These are phyloP conservation scores for Hydroisotoma schaefferi DNA, from an alignment of 2,888 invertebrate species.

Conservation along the genomic window DNA sequence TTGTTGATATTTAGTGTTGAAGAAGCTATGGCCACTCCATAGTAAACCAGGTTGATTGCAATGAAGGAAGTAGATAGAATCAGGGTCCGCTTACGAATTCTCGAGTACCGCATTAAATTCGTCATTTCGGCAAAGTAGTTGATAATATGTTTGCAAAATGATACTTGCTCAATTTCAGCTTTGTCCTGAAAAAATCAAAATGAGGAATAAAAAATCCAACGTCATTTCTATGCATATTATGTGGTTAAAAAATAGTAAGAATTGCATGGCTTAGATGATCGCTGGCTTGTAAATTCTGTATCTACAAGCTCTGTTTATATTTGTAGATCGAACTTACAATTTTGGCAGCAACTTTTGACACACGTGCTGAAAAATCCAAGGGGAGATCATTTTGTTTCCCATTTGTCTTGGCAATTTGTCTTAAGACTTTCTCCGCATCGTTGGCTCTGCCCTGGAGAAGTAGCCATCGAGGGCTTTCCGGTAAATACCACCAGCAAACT, in stretches of 20 bases:
- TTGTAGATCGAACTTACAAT: too few relatives aligned
- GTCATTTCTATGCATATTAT: too few relatives aligned
- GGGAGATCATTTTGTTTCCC: conserved; percentile 12
- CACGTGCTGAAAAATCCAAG: conserved; percentile 5
- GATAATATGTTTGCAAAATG: neutral
- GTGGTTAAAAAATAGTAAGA: too few relatives aligned
- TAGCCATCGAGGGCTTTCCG: conserved; percentile 32
- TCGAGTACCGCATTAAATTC: conserved; percentile 8
- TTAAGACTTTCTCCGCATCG: conserved; percentile 22
- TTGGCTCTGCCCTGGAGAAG: conserved; percentile 18
- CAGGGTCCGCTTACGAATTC: conserved; percentile 2
- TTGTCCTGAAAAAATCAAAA: neutral
- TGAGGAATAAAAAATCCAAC: too few relatives aligned
- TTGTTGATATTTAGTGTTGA: conserved; percentile 10
- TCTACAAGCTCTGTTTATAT: too few relatives aligned
- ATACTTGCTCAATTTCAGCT: neutral
- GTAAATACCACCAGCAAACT: conserved; percentile 22
- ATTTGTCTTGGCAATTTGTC: conserved; percentile 24
- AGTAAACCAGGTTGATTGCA: conserved; percentile 22
- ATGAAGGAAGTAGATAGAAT: conserved; percentile 1
- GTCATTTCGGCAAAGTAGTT: conserved; percentile 12
- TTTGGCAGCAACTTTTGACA: conserved; percentile 10
- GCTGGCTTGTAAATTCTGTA: too few relatives aligned
- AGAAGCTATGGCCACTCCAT: conserved; percentile 24
- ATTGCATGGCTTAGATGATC: too few relatives aligned